Evolutionary conservation across 2,888 invertebrate genomes (phyloP).

Genomic region (Calameuta filiformis): DNA sequence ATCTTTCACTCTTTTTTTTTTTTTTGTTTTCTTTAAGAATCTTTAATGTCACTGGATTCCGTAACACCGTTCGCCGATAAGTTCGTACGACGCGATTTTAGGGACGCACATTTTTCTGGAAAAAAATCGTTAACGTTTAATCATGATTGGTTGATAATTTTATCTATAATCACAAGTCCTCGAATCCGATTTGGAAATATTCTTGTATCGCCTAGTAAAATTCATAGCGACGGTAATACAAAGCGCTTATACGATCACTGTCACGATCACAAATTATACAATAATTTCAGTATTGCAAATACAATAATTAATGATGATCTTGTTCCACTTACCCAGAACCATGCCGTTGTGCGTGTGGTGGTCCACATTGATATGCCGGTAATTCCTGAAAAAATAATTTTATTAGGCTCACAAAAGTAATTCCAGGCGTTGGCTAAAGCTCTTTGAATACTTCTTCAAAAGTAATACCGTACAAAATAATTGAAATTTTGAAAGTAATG

Average conservation of each 20-base stretch:
- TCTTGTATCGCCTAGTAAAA: neutral
- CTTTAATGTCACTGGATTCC: neutral
- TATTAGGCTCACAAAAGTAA: neutral
- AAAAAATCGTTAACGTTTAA: neutral
- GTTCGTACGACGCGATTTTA: neutral
- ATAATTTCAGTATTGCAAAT: neutral
- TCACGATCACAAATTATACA: neutral
- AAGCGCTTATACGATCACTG: neutral
- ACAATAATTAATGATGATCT: neutral
- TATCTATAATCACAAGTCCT: neutral
- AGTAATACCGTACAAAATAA: too few relatives aligned
- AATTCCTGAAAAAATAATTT: constrained; percentile 43
- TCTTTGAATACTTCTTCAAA: neutral
- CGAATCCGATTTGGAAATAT: neutral
- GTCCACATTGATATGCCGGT: constrained; percentile 54
- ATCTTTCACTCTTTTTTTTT: neutral
- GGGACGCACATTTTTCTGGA: neutral
- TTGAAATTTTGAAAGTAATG: neutral
- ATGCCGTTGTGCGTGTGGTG: constrained; percentile 57
- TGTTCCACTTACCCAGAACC: constrained; percentile 54
- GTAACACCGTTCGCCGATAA: neutral
- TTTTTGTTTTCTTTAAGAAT: neutral
- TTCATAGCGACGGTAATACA: neutral
- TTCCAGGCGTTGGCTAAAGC: neutral
- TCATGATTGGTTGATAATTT: neutral